Percentiles rank a stretch among this genome's conserved stretches.
These are phyloP conservation scores for Lordiphosa stackelbergi DNA, from an alignment of 1,140 invertebrate species.

Conservation along the genomic window DNA sequence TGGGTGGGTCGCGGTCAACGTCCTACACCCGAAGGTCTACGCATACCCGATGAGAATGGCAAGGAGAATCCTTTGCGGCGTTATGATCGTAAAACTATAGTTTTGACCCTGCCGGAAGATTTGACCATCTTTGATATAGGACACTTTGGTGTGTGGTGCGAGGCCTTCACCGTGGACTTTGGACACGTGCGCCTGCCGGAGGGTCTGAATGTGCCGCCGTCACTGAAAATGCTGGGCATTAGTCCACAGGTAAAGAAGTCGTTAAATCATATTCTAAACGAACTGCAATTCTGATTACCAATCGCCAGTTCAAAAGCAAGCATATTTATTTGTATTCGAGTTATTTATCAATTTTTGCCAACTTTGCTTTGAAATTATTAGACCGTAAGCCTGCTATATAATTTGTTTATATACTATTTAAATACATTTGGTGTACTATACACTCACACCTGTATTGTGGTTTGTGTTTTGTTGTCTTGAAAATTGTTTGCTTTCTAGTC, in stretches of 20 bases:
- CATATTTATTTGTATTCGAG: constrained; percentile 10
- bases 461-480: constrained; percentile 65
- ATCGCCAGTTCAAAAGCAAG: no score
- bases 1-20: constrained; percentile 90
- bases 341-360: constrained; percentile 44
- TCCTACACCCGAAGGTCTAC: constrained; percentile 87
- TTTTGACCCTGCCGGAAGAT: constrained; percentile 88
- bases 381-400: constrained; percentile 44
- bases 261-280: constrained; percentile 63
- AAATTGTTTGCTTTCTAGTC: constrained; percentile 51
- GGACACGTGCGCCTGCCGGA: constrained; percentile 88
- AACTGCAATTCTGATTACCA: constrained; percentile 52
- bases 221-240: constrained; percentile 93
- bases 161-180: constrained; percentile 93
- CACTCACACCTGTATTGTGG: constrained; percentile 36
- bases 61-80: constrained; percentile 86
- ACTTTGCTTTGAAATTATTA: constrained; percentile 59
- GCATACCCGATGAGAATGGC: constrained; percentile 92
- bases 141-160: constrained; percentile 92
- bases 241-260: constrained; percentile 89
- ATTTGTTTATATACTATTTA: constrained; percentile 41
- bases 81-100: constrained; percentile 91
- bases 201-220: constrained; percentile 90
- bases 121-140: constrained; percentile 90
- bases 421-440: constrained; percentile 43